Conservation (phyloP, 2,888 invertebrate genomes). For the Acanthacorydalis orientalis region DNA sequence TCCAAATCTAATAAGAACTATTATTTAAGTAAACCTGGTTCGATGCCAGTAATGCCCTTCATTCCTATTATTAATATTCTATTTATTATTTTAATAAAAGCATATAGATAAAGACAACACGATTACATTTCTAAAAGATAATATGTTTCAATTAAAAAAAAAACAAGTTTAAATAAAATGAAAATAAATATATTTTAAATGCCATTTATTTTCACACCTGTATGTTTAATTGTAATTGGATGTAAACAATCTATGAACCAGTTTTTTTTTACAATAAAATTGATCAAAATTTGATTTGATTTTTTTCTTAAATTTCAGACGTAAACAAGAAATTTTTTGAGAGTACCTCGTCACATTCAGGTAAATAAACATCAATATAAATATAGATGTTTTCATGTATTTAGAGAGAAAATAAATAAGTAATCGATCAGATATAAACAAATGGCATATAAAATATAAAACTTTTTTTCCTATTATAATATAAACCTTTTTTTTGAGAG, state of each 20-base stretch:
- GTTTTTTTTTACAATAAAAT: not conserved
- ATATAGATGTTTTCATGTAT: not conserved
- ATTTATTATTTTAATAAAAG: too few relatives aligned
- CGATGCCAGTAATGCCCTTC: too few relatives aligned
- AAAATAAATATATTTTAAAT: too few relatives aligned
- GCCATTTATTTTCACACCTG: not conserved
- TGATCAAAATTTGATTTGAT: not conserved
- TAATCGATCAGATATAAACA: not conserved
- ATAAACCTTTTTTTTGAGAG: not conserved
- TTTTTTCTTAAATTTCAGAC: not conserved
- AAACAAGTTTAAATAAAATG: too few relatives aligned
- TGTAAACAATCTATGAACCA: not conserved
- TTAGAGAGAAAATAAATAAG: not conserved
- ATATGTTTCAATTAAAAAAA: too few relatives aligned
- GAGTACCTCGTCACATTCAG: not conserved
- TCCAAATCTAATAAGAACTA: too few relatives aligned
- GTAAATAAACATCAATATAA: not conserved
- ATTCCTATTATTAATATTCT: too few relatives aligned
- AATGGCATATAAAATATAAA: not conserved
- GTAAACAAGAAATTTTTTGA: not conserved
- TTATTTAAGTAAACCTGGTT: too few relatives aligned
- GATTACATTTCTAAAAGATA: too few relatives aligned
- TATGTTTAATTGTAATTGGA: not conserved
- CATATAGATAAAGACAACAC: too few relatives aligned
- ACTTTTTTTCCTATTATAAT: not conserved